Conservation (phyloP, 2,888 invertebrate genomes). For the Euplexia lucipara region DNA sequence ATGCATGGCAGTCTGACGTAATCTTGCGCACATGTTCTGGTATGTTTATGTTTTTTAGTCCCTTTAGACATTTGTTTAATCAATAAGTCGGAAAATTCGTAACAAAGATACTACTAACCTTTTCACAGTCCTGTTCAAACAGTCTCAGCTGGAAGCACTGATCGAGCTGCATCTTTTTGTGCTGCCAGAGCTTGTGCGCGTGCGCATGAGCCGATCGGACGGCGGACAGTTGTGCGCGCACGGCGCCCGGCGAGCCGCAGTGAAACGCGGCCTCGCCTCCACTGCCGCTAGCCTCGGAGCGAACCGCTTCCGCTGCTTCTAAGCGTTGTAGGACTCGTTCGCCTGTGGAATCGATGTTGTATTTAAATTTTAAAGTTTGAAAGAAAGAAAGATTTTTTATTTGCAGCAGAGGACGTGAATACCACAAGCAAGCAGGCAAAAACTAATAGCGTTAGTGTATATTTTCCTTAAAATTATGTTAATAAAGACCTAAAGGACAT, state of each 20-base stretch:
- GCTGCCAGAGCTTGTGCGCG: conserved; percentile 98
- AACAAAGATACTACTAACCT: conserved; percentile 92
- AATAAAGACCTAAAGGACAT: too few species aligned
- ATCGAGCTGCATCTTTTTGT: conserved; percentile 98
- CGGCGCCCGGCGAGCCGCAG: conserved; percentile 93
- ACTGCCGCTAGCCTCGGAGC: conserved; percentile 92
- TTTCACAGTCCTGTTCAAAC: conserved; percentile 99
- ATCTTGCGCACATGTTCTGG: background rate
- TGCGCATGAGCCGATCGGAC: conserved; percentile 97
- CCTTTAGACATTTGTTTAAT: background rate
- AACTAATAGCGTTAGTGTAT: too few species aligned
- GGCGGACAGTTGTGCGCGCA: conserved; percentile 96
- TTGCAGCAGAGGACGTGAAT: too few species aligned
- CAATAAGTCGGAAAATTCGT: background rate
- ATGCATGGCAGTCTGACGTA: background rate
- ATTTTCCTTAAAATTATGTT: too few species aligned
- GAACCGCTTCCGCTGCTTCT: conserved; percentile 87
- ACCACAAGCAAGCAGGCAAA: too few species aligned
- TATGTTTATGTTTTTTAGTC: too few species aligned
- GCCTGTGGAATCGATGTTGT: conserved; percentile 82
- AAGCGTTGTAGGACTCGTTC: conserved; percentile 93
- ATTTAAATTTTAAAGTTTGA: conserved; percentile 18
- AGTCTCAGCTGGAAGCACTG: conserved; percentile 98
- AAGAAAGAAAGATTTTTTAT: too few species aligned
- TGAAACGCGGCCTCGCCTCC: conserved; percentile 93